Base-by-base conservation (phyloP, 2,888 invertebrate genomes). In the Marronus borbonicus region DNA sequence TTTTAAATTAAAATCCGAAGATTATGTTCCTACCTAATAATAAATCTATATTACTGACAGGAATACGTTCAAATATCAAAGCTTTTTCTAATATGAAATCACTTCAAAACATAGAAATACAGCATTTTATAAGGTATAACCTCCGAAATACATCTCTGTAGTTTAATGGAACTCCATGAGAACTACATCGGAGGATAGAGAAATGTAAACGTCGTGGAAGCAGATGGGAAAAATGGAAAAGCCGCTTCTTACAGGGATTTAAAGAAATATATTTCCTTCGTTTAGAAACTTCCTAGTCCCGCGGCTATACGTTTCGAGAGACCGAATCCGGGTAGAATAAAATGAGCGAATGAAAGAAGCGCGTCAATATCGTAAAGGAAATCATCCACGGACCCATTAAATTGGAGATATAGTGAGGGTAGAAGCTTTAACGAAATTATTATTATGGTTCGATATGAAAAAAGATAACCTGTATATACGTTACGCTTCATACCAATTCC, bases 181-280 rank as follows among this genome's bases (percentile, higher is more conserved):
- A 84, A 85, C 81, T 83, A 83, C 82, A 83, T 82, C 66, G 78
- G 70, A 76, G 66, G 64, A 79, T 81, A 80, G 81, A 80, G 83
- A 82, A 82, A 81, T 82, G 81, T 84, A 82, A 83, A 81, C 76
- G 81, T 80, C 80, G 79, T 66, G 82, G 84, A 83, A 84, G 84
- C 85, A 86, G 85, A 86, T 85, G 85, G 86, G 86, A 86, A 84
- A 85, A 86, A 85, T 86, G 84, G 84, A 80, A 85, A 83, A 81
- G 80, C 83, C 82, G 81, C 80, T 75, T 74, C 39, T 50, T 66
- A 69, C 28, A 68, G 82, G 84, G 84, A 85, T 85, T 85, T 84
- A 81, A 20, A 81, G 82, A 83, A 84, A 85, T 85, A 83, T 83
- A 84, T 83, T 84, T 77, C 66, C 75, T 70, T 58, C 72, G 76